Base-by-base conservation (phyloP, 2,888 invertebrate genomes). In the Ornithoptera alexandrae region DNA sequence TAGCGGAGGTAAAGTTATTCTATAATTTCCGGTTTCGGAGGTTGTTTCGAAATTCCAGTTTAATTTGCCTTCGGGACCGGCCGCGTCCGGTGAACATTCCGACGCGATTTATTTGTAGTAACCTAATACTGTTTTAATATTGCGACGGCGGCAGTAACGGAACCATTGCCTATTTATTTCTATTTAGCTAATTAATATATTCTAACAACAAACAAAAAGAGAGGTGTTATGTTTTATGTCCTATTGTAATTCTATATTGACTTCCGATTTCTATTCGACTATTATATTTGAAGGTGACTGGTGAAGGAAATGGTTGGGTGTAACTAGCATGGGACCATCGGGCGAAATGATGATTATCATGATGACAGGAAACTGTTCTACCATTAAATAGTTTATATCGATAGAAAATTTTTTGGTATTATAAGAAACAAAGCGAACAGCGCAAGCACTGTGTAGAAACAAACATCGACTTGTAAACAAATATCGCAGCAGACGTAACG, bases 71-170 rank as follows among this genome's bases (percentile, higher is more conserved):
- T 36, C 60, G 60, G 60, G 60, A 24, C 30, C 18, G 50, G 60
- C 66, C 65, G 30, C 65, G 46, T 15, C 15, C 36, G 60, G 66
- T 42, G 10, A 42, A 17, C 50, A 24, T 30, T 50, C 22, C 24
- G 6, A 18, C 60, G 46, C 36, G 60, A 66, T 50, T 66, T 50
- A 66, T 60, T 66, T 36, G 56, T 12, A 30, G 53, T 56, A 24
- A 66, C 22, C 65, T 66, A 24, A 66, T 66, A 46, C 50, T 50
- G 59, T 58, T 65, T 59, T 65, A 65, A 59, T 65, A 46, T 24
- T 10, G 36, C 39, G 39, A 39, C 39, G 39, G 39, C 39, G 39
- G 39, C 8, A 10, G 39, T 39, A 39, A 39, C 10, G 39, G 10
- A 39, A 8, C 39, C 8, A 7, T 7, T 39, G 39, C 10, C 8